Evolutionary conservation across 2,888 invertebrate species (phyloP).

Genomic region (Trichogramma evanescens): DNA sequence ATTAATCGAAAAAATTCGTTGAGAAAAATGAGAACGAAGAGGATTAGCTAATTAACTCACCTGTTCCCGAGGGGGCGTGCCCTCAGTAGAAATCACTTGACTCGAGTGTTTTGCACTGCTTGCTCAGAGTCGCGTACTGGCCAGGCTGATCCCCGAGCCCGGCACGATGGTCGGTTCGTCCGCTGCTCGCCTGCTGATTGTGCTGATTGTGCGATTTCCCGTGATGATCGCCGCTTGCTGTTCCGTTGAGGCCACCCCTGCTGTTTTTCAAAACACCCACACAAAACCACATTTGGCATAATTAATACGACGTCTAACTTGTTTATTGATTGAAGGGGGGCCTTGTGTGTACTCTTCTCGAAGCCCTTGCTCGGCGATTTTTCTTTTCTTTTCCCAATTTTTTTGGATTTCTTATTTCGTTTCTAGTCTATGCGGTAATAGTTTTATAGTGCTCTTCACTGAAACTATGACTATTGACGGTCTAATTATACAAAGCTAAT

Average conservation of each 20-base stretch:
- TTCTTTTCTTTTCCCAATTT: too few relatives aligned
- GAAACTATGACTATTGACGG: not conserved
- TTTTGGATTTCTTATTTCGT: not conserved
- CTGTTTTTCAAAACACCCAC: conserved; percentile 35
- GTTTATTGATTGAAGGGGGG: too few relatives aligned
- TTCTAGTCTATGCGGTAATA: conserved; percentile 4
- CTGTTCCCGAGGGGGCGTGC: conserved; percentile 55
- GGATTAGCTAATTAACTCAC: conserved; percentile 25
- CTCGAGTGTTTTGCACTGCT: conserved; percentile 91
- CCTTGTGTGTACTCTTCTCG: too few relatives aligned
- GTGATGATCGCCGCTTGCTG: conserved; percentile 43
- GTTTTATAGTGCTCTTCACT: not conserved
- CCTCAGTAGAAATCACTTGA: conserved; percentile 93
- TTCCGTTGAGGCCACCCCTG: conserved; percentile 48
- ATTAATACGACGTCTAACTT: conserved; percentile 2
- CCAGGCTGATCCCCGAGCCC: conserved; percentile 50
- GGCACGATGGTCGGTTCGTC: conserved; percentile 47
- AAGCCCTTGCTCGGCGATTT: too few relatives aligned
- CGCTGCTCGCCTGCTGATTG: conserved; percentile 51
- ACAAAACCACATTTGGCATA: conserved; percentile 9
- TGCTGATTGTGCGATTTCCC: conserved; percentile 45
- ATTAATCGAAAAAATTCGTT: not conserved
- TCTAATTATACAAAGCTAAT: too few relatives aligned
- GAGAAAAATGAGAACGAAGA: not conserved
- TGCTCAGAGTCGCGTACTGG: conserved; percentile 92